phyloP scores from a whole-genome alignment of 2,888 invertebrate genomes.

The Melieria omissa region DNA sequence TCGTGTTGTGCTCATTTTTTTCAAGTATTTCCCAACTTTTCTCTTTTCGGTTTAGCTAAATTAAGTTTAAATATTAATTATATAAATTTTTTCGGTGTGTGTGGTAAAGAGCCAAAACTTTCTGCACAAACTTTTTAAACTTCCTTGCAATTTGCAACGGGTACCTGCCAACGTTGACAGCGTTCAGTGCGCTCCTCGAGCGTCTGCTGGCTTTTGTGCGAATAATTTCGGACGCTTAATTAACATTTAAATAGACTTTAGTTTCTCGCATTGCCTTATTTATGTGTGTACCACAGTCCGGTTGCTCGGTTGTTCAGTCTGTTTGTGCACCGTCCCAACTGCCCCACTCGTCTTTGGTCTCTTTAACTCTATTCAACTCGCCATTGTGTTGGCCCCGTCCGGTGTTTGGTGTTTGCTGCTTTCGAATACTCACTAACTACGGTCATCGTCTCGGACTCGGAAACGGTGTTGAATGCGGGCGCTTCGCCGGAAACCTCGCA shows the following conservation, averaged over 20 bases:
- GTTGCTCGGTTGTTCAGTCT: not conserved
- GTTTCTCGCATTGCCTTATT: constrained; percentile 10
- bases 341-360: no score
- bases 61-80: no score
- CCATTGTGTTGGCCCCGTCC: not conserved
- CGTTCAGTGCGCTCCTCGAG: not conserved
- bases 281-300: constrained; percentile 5
- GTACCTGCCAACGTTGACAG: not conserved
- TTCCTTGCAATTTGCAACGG: not conserved
- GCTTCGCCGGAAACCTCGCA: constrained; percentile 84
- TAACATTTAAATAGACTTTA: constrained; percentile 41
- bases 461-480: constrained; percentile 81
- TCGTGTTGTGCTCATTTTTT: constrained; percentile 9
- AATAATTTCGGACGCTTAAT: constrained; percentile 37
- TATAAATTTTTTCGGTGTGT: no score
- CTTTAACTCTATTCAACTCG: no score
- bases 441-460: constrained; percentile 78
- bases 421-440: constrained; percentile 78
- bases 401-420: constrained; percentile 56
- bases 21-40: not conserved
- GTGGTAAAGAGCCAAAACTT: no score
- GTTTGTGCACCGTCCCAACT: not conserved
- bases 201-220: not conserved
- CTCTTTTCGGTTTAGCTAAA: not conserved
- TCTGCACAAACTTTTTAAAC: no score